These are phyloP conservation scores for Dermochelys coriacea DNA, from an alignment of 2,797 vertebrate genomes.

Conservation along the genomic window DNA sequence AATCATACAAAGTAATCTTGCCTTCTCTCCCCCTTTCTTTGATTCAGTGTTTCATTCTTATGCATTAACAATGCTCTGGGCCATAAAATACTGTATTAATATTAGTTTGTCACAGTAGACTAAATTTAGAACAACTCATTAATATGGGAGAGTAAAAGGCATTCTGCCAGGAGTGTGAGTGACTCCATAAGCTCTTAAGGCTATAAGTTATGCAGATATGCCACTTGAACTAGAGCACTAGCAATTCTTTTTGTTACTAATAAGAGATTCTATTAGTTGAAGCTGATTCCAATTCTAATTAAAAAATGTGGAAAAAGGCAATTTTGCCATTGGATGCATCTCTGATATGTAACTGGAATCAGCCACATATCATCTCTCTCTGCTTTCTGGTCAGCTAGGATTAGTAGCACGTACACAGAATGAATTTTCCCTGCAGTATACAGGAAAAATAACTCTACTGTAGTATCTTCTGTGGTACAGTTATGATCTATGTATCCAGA, in stretches of 20 bases:
- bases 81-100: conserved; percentile 90
- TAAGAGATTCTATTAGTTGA: conserved; percentile 85
- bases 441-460: conserved; percentile 4
- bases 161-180: conserved; percentile 83
- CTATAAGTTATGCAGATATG: conserved; percentile 87
- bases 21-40: conserved; percentile 72
- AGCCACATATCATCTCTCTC: conserved; percentile 61
- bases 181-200: conserved; percentile 83
- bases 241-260: conserved; percentile 82
- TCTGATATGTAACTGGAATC: conserved; percentile 68
- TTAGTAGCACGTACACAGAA: conserved; percentile 73
- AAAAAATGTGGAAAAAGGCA: conserved; percentile 83
- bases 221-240: conserved; percentile 85
- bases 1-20: conserved; percentile 86
- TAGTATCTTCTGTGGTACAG: conserved; percentile 24
- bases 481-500: conserved; percentile 54
- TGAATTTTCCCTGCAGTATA: conserved; percentile 72
- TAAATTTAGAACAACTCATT: conserved; percentile 90
- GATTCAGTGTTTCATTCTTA: conserved; percentile 84
- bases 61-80: conserved; percentile 87
- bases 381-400: conserved; percentile 69
- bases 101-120: conserved; percentile 88
- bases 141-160: conserved; percentile 87
- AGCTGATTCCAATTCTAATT: conserved; percentile 84
- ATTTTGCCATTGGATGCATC: conserved; percentile 75